Conservation (phyloP, 2,113 vertebrate genomes). For the Rhynchomys soricoides region DNA sequence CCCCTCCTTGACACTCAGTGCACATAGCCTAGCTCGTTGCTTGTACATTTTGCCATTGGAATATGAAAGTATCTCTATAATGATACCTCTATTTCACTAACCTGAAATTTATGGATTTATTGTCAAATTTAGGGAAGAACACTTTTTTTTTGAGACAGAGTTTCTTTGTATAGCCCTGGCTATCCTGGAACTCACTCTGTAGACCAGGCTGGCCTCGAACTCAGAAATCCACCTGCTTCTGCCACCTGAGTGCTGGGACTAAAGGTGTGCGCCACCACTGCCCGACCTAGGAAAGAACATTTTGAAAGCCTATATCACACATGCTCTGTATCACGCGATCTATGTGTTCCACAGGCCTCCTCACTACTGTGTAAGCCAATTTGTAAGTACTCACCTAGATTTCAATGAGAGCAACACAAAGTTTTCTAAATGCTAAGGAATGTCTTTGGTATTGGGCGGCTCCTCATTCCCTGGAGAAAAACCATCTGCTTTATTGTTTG, state of each 20-base stretch:
- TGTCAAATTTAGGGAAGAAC: not conserved
- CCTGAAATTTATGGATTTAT: not conserved
- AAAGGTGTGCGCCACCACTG: no score
- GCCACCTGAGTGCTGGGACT: no score
- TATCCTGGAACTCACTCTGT: no score
- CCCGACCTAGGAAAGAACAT: not conserved
- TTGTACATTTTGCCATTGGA: not conserved
- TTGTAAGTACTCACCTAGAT: not conserved
- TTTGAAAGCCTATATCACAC: not conserved
- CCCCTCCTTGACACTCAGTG: not conserved
- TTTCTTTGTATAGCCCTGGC: no score
- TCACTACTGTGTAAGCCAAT: not conserved
- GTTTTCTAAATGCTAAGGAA: not conserved
- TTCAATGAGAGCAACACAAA: not conserved
- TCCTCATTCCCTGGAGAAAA: conserved; percentile 3
- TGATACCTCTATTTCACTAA: not conserved
- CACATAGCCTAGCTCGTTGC: not conserved
- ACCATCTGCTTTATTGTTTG: not conserved
- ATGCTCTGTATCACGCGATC: not conserved
- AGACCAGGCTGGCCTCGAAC: no score
- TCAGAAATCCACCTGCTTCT: no score
- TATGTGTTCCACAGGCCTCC: not conserved
- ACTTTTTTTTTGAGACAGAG: no score
- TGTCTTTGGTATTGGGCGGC: not conserved
- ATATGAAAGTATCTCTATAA: not conserved